Evolutionary conservation across 1,140 invertebrate genomes (phyloP).

Genomic region (Anastrepha ludens): DNA sequence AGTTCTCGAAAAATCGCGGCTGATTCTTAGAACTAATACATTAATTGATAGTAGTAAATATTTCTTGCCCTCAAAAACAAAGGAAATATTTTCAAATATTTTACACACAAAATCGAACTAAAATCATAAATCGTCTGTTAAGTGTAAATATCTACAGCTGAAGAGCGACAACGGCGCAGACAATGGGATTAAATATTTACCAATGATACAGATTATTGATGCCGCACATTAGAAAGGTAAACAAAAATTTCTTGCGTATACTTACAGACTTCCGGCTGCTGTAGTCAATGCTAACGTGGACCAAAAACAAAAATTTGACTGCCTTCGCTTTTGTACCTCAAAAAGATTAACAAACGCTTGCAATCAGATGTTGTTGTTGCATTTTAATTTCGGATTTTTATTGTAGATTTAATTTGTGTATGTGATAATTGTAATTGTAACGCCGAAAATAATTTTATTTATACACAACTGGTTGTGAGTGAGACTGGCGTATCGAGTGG

Average conservation of each 20-base stretch:
- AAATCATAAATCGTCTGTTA: slow-evolving; percentile 3
- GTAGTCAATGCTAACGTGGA: neutral
- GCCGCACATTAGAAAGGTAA: neutral
- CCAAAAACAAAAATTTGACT: neutral
- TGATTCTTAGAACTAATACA: no score
- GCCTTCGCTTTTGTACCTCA: neutral
- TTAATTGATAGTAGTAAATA: no score
- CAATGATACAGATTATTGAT: neutral
- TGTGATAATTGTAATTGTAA: slow-evolving; percentile 4
- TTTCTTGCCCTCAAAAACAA: neutral
- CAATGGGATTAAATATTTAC: neutral
- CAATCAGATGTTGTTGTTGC: neutral
- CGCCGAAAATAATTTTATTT: slow-evolving; percentile 20
- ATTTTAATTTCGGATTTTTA: neutral
- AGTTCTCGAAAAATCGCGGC: no score
- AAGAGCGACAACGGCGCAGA: neutral
- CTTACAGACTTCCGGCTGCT: neutral
- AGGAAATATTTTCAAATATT: neutral
- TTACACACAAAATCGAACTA: no score
- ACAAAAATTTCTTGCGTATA: neutral
- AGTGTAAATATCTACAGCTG: neutral
- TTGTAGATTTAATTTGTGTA: neutral
- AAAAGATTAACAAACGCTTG: neutral
- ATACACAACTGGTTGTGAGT: neutral
- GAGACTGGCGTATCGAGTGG: neutral